Base-by-base conservation (phyloP, 2,113 vertebrate species). In the Melanocharis versteri region DNA sequence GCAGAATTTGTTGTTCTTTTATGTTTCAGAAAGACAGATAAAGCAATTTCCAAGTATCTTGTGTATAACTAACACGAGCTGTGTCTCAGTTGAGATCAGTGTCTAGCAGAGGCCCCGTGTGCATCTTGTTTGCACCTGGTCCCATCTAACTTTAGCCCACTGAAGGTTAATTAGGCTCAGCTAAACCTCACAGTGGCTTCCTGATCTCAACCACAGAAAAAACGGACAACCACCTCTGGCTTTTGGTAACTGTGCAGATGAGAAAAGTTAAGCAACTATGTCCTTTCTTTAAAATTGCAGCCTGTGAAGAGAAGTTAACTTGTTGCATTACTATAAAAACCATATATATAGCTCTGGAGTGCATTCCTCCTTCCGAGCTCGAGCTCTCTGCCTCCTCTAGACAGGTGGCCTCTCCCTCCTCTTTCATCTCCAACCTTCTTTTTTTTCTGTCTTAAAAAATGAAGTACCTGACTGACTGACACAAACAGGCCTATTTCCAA, bases 401-500 rank as follows among this genome's bases (percentile, higher is more conserved):
- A 64, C 7, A 9, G 10, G 79, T 66, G 72, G 21, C 40, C 35
- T 35, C 50, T 81, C n/a, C 35, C 48, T 58, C 27, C 30, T 56
- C 71, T 62, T 87, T 62, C 42, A 77, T 73, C 60, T 94, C 28
- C n/a, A 91, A 47, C 33, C 30, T 58, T 73, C 26, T 42, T 48
- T 73, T 83, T 84, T 83, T 57, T 6, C 23, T 5, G 11, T 33
- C 72, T 71, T 76, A 28, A 79, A 79, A 83, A 83, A 82, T 11
- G 15, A 54, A 83, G 28, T 66, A 48, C 42, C 53, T 79, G 80
- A 65, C 23, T 77, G 65, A 68, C 47, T 95, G 85, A 91, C 78
- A 80, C 54, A 82, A 96, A 90, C 35, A 92, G 65, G 18, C 56
- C 89, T 70, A 87, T 94, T 96, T 95, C 91, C 85, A 96, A 95